Conservation (phyloP, 2,888 invertebrate species). For the Adelphocoris suturalis region DNA sequence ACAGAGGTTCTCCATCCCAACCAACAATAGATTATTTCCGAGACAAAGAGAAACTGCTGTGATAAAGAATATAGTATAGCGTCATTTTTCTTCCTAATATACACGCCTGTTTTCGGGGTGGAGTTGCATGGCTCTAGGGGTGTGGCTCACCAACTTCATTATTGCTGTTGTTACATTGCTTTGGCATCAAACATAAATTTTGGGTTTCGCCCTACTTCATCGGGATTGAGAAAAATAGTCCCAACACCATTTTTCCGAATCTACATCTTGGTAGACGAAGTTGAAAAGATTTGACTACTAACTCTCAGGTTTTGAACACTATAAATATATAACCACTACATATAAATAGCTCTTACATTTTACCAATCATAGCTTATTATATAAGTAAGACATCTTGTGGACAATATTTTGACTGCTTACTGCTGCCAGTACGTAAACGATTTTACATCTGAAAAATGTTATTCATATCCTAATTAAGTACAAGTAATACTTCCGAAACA, state of each 20-base stretch:
- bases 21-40: slow-evolving; percentile 25
- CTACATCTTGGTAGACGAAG: too few relatives aligned
- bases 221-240: slow-evolving; percentile 35
- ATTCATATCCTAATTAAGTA: too few relatives aligned
- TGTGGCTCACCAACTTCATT: slow-evolving; percentile 48
- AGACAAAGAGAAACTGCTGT: slow-evolving; percentile 61
- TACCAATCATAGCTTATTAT: too few relatives aligned
- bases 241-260: not conserved
- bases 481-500: too few relatives aligned
- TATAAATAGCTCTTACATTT: too few relatives aligned
- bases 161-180: slow-evolving; percentile 39
- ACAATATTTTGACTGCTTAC: too few relatives aligned
- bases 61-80: slow-evolving; percentile 66
- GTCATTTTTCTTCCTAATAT: slow-evolving; percentile 62
- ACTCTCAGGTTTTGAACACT: too few relatives aligned
- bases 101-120: slow-evolving; percentile 43
- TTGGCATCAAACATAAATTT: slow-evolving; percentile 40
- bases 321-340: too few relatives aligned
- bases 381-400: too few relatives aligned
- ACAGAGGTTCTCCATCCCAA: slow-evolving; percentile 61
- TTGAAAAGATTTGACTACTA: too few relatives aligned
- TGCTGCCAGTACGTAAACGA: too few relatives aligned
- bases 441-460: too few relatives aligned
- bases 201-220: not conserved
- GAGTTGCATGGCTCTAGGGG: slow-evolving; percentile 20